Evolutionary conservation across 1,140 invertebrate genomes (phyloP), one percentile per base, ranked within the genome.

Genomic region (Leptonema lineaticorne): DNA sequence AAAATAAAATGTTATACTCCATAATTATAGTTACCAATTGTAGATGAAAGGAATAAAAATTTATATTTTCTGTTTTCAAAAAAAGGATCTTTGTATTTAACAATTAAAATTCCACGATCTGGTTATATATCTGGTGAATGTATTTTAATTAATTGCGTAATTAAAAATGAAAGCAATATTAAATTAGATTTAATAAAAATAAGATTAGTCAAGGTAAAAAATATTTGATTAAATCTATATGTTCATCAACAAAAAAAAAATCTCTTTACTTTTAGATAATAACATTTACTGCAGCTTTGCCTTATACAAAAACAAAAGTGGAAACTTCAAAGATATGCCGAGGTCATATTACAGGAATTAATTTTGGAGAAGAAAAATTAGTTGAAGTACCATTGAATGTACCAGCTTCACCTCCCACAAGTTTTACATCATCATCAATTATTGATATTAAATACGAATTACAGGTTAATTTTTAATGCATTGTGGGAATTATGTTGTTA

Each of bases 101-200:
- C 16, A 2, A 20, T 45, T 11, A 20, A 62, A 24, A 45, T 62
- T 20, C 59, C 59, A 3, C 26, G 1, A 7, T 41, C 59, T 14
- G 59, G 59, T 6, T 62, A 4, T n/a, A 37, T 62, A 24, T 27
- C 59, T 3, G 59, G 59, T 27, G 33, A 62, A 24, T 33, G 16
- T n/a, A 62, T 62, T 26, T 18, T 18, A 24, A 11, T 62, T n/a
- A 45, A 20, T 11, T 62, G 59, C 20, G 4, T 26, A 1, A 8
- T 33, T 2, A 45, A 45, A 26, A 62, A 62, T n/a, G 20, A 62
- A 0, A 33, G 59, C 11, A 45, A 62, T 45, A 27, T 62, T 5
- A 62, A 62, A 14, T 14, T 62, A 2, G 22, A 37, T 16, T 16
- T 6, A 2, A 16, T 62, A 37, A 45, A 41, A 45, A 7, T 26